phyloP scores from a whole-genome alignment of 1,140 invertebrate genomes.

The Platorchestia sp. region DNA sequence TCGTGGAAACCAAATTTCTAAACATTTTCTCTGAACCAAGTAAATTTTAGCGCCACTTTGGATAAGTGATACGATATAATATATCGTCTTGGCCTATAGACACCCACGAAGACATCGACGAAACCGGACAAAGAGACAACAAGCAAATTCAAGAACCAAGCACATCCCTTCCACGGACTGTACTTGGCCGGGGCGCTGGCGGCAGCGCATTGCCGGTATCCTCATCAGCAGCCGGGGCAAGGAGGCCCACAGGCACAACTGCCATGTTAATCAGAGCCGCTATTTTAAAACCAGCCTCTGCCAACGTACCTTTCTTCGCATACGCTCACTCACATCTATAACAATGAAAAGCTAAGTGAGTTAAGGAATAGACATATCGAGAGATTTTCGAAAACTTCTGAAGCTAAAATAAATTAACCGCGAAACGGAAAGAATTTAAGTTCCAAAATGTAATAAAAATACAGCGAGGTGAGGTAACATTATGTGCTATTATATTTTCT shows the following conservation, averaged over 20 bases:
- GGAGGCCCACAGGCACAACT: neutral
- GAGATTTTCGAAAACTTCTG: neutral
- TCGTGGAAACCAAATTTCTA: neutral
- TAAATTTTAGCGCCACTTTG: no score
- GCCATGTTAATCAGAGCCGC: neutral
- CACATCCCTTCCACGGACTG: neutral
- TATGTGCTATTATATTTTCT: neutral
- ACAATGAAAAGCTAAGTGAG: neutral
- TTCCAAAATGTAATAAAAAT: neutral
- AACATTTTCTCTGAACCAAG: no score
- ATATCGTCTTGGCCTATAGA: no score
- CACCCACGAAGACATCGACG: neutral
- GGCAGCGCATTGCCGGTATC: neutral
- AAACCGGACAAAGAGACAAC: neutral
- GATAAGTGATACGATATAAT: no score
- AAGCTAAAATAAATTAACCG: neutral
- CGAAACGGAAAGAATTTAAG: neutral
- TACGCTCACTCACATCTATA: neutral
- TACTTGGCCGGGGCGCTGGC: neutral
- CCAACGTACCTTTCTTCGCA: neutral
- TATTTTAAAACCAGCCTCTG: neutral
- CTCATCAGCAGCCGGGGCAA: neutral
- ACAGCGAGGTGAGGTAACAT: neutral
- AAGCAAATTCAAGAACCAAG: neutral
- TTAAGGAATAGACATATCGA: neutral